Percentiles rank a stretch among this genome's conserved stretches.
Conservation (phyloP, 2,888 invertebrate genomes). For the Caenorhabditis uteleia region DNA sequence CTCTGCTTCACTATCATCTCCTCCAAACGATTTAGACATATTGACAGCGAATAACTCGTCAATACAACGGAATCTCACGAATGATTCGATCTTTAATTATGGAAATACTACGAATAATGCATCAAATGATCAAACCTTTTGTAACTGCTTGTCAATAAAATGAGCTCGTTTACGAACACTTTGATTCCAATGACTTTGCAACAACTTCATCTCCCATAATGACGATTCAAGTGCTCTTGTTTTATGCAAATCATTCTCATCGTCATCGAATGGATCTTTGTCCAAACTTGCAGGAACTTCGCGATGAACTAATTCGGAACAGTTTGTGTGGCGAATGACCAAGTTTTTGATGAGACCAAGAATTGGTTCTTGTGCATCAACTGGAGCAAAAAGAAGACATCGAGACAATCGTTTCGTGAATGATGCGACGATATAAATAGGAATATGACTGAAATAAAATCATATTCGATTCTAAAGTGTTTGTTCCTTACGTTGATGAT, state of each 20-base stretch:
- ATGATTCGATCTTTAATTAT: constrained; percentile 42
- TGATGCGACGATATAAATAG: constrained; percentile 87
- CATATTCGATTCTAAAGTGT: neutral
- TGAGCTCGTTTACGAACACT: constrained; percentile 49
- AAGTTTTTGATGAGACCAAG: constrained; percentile 86
- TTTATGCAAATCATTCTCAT: constrained; percentile 81
- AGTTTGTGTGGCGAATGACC: constrained; percentile 82
- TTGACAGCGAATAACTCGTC: constrained; percentile 47
- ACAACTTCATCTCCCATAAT: constrained; percentile 82
- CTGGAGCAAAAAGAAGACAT: constrained; percentile 82
- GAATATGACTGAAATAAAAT: constrained; percentile 79
- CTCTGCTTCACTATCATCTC: constrained; percentile 37
- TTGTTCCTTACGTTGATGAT: constrained; percentile 81
- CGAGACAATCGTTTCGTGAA: constrained; percentile 88
- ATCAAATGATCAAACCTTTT: constrained; percentile 23
- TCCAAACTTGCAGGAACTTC: constrained; percentile 43
- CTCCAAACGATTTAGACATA: constrained; percentile 50
- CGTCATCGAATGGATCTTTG: constrained; percentile 84
- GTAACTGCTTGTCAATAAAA: constrained; percentile 48
- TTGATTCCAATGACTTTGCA: constrained; percentile 55
- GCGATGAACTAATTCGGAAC: constrained; percentile 71
- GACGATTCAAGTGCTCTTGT: constrained; percentile 86
- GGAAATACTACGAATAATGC: neutral
- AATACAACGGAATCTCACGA: constrained; percentile 43
- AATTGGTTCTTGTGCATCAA: constrained; percentile 78